Conservation (phyloP, 2,797 vertebrate genomes). For the Fistularia tabacaria region DNA sequence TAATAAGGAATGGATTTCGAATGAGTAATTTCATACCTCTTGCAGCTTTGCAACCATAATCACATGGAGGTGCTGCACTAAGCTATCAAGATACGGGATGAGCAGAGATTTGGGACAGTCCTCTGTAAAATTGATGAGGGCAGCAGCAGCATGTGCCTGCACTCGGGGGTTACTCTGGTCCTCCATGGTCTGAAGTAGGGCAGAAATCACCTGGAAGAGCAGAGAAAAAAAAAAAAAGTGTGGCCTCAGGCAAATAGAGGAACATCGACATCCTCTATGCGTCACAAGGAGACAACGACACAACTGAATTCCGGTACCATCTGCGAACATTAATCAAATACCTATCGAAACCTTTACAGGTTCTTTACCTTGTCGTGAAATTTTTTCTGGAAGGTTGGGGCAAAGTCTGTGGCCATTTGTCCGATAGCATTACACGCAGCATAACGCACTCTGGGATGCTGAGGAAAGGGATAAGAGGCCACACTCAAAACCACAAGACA, state of each 20-base stretch:
- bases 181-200: conserved; percentile 95
- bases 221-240: neutral
- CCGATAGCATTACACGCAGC: conserved; percentile 97
- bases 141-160: conserved; percentile 95
- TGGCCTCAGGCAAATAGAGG: too few species aligned
- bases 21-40: conserved; percentile 42
- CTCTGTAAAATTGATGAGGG: conserved; percentile 97
- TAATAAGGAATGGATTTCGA: too few species aligned
- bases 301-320: too few species aligned
- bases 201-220: conserved; percentile 85
- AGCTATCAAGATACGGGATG: conserved; percentile 89
- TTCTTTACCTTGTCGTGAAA: conserved; percentile 90
- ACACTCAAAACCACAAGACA: too few species aligned
- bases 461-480: conserved; percentile 17
- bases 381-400: conserved; percentile 98
- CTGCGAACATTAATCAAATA: too few species aligned
- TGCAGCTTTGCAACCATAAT: conserved; percentile 97
- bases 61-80: conserved; percentile 94
- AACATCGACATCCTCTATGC: too few species aligned
- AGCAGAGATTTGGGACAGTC: conserved; percentile 96
- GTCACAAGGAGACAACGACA: too few species aligned
- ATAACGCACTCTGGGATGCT: conserved; percentile 97
- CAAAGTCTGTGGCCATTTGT: conserved; percentile 99
- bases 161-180: conserved; percentile 96
- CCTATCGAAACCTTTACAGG: neutral